Conservation (phyloP, 2,888 invertebrate species). For the Patella ulyssiponensis region DNA sequence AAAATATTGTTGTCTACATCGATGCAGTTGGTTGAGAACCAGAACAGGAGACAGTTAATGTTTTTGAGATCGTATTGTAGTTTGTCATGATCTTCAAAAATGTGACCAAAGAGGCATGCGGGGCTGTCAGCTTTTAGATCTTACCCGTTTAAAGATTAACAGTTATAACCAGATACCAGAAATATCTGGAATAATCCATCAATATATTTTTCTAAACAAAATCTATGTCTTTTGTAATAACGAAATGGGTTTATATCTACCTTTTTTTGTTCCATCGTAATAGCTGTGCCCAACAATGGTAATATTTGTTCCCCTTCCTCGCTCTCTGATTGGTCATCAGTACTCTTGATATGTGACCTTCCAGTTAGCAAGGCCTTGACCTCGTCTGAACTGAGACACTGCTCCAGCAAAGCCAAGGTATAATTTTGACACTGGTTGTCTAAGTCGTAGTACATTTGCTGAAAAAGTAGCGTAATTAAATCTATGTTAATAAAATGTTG, state of each 20-base stretch:
- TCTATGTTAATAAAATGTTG: not conserved
- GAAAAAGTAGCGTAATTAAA: constrained; percentile 7
- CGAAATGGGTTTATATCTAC: constrained; percentile 24
- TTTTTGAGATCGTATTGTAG: too few relatives aligned
- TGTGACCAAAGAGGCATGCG: too few relatives aligned
- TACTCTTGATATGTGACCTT: constrained; percentile 23
- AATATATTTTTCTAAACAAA: too few relatives aligned
- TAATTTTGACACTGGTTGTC: constrained; percentile 62
- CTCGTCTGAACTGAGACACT: constrained; percentile 66
- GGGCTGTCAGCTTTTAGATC: too few relatives aligned
- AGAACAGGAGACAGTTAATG: too few relatives aligned
- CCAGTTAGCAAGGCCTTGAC: constrained; percentile 59
- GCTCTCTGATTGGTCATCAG: constrained; percentile 17
- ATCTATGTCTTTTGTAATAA: too few relatives aligned
- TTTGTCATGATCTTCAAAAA: too few relatives aligned
- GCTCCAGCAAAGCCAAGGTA: constrained; percentile 61
- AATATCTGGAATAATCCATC: too few relatives aligned
- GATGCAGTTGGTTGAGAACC: too few relatives aligned
- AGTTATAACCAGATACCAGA: too few relatives aligned
- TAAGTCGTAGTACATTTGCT: constrained; percentile 63
- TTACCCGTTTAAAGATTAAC: too few relatives aligned
- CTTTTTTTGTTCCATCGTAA: constrained; percentile 52
- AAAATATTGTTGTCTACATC: too few relatives aligned
- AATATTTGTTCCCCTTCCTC: constrained; percentile 33
- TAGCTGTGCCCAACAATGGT: constrained; percentile 47